Percentiles rank a stretch among this genome's conserved stretches.
Evolutionary conservation across 1,140 invertebrate species (phyloP).

Genomic region (Micrasema minimum): DNA sequence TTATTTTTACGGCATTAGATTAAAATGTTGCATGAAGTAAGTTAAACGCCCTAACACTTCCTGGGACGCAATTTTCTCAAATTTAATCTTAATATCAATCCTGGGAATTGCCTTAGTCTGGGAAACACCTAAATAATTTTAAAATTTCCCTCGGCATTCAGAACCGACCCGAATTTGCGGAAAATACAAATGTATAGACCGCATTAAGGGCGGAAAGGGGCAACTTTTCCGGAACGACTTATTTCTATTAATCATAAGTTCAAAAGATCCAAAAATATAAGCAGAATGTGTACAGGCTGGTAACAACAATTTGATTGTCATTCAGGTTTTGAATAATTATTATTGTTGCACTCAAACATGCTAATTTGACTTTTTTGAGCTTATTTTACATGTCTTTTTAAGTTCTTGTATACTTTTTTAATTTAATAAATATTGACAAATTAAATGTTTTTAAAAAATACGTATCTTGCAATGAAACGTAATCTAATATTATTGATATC

Average conservation of each 20-base stretch:
- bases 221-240: constrained; percentile 24
- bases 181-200: constrained; percentile 10
- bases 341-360: no score
- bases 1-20: no score
- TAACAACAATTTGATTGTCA: no score
- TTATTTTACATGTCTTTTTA: no score
- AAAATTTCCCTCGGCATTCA: constrained; percentile 1
- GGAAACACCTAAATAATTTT: constrained; percentile 10
- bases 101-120: background rate
- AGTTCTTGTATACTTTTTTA: no score
- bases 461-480: no score
- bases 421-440: no score
- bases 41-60: background rate
- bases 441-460: no score
- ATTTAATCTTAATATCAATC: constrained; percentile 3
- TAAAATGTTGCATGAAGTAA: no score
- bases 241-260: constrained; percentile 52
- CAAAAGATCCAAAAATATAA: constrained; percentile 46
- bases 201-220: constrained; percentile 32
- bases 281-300: constrained; percentile 41
- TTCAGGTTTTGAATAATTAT: no score
- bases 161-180: constrained; percentile 5
- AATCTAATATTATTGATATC: no score
- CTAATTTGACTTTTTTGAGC: no score
- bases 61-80: constrained; percentile 1